phyloP scores from a whole-genome alignment of 2,113 vertebrate species.

The Scolopax mira region DNA sequence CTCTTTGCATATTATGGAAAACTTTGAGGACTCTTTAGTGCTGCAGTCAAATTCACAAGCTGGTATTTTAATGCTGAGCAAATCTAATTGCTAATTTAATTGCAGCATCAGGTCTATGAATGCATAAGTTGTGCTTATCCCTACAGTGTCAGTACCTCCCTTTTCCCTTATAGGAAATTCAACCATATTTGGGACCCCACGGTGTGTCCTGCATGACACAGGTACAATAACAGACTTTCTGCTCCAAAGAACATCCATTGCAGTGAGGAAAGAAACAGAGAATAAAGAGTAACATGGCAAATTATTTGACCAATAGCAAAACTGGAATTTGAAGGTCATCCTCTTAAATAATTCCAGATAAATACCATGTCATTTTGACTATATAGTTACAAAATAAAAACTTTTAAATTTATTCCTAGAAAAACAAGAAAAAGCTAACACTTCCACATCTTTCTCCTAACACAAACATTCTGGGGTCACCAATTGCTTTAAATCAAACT shows the following conservation, averaged over 20 bases:
- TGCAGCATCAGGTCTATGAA: neutral
- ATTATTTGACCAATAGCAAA: neutral
- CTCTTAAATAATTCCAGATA: neutral
- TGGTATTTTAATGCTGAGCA: neutral
- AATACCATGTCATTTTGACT: neutral
- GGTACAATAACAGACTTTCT: neutral
- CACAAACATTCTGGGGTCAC: neutral
- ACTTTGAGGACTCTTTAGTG: neutral
- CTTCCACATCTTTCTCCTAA: neutral
- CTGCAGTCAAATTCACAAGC: neutral
- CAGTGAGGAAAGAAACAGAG: neutral
- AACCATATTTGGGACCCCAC: fast-evolving
- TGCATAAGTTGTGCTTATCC: neutral
- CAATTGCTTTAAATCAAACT: neutral
- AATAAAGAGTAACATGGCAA: neutral
- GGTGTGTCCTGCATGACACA: neutral
- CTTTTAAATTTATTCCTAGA: neutral
- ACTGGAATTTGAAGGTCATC: neutral
- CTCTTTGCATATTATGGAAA: neutral
- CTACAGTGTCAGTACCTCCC: neutral
- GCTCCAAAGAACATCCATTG: fast-evolving
- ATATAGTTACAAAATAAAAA: neutral
- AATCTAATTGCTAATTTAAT: neutral
- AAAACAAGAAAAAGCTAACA: neutral
- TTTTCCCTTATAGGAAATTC: neutral